Conservation (phyloP, 2,113 vertebrate genomes). For the Lycaon pictus region DNA sequence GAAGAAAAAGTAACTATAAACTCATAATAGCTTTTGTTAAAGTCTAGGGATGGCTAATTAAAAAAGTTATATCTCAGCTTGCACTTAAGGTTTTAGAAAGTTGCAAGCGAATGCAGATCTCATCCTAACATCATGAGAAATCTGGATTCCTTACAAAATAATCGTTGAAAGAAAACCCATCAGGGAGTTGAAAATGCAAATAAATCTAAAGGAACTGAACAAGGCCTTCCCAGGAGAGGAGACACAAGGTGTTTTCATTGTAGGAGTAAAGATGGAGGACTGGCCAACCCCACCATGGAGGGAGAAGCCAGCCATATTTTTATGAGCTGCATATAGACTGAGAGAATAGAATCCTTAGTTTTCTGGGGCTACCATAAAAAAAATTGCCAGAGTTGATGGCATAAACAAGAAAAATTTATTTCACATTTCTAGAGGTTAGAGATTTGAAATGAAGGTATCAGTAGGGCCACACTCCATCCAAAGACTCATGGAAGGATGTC, state of each 20-base stretch:
- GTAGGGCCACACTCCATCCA: not conserved
- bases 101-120: not conserved
- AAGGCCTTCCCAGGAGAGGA: not conserved
- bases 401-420: not conserved
- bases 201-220: not conserved
- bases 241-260: not conserved
- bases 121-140: not conserved
- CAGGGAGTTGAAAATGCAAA: not conserved
- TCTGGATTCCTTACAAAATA: not conserved
- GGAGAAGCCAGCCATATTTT: not conserved
- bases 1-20: not conserved
- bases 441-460: not conserved
- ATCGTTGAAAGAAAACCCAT: not conserved
- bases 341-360: not conserved
- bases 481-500: not conserved
- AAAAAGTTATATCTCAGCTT: not conserved
- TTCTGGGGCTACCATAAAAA: not conserved
- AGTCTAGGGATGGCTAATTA: not conserved
- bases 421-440: not conserved
- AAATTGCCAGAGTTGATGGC: not conserved
- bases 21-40: not conserved
- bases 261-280: not conserved
- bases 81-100: not conserved
- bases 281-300: too few relatives aligned
- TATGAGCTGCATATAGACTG: not conserved